Base-by-base conservation (phyloP, 1,140 invertebrate genomes). In the Laupala kohalensis region DNA sequence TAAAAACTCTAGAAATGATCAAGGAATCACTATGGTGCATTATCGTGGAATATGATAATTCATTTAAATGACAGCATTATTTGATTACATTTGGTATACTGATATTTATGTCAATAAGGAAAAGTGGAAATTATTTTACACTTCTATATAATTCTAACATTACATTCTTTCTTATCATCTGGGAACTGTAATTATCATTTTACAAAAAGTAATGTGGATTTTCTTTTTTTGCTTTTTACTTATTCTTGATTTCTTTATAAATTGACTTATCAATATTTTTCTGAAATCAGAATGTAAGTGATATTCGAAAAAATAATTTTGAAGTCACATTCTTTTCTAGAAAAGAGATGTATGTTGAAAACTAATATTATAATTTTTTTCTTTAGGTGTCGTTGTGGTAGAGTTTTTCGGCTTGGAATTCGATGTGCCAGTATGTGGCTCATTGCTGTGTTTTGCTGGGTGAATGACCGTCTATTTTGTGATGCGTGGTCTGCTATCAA, bases 381-480 rank as follows among this genome's bases (percentile, higher is more conserved):
- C 67, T 76, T 65, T 78, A 90, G 88, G 77, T 88, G 87, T 29
- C 86, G 84, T 69, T 88, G 86, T 76, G 77, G 82, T 25, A 82
- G 87, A 26, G 88, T 91, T 2, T 86, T 87, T 75, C 83, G 87
- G 5, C 79, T 92, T 28, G 90, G 89, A 0, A 76, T 89, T 25
- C 83, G 90, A 29, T 89, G 86, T 71, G 84, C 86, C 5, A 84
- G 84, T 2, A 83, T 90, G 5, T 90, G 88, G 84, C 75, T 87
- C 9, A 76, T 90, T 13, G 90, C 90, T 4, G 86, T 92, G 12
- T 80, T 86, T 72, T 91, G 88, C 76, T 92, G 91, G 91, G 80
- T 92, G 15, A 89, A 89, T 74, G 91, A 93, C 80, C 81, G 89
- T 25, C 79, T 92, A 74, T 90, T 92, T 78, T 93, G 91, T 78